Percentiles rank a stretch among this genome's conserved stretches.
These are phyloP conservation scores for Ichneumon xanthorius DNA, from an alignment of 2,888 invertebrate genomes.

Conservation along the genomic window DNA sequence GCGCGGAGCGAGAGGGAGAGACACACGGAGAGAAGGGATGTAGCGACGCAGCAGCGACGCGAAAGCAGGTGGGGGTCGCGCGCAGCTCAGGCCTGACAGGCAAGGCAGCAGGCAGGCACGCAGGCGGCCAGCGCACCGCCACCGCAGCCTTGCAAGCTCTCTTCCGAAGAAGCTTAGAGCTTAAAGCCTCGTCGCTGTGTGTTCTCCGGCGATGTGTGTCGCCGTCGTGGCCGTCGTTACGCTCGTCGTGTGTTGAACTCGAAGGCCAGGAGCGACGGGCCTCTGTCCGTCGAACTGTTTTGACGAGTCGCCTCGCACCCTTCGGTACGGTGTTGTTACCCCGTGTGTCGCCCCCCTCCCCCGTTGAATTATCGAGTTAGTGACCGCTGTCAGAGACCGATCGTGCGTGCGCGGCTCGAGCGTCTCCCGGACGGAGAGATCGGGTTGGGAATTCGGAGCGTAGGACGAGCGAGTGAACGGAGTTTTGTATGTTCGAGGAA, in stretches of 20 bases:
- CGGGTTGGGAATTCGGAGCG: slow-evolving; percentile 20
- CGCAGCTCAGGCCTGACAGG: slow-evolving; percentile 76
- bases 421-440: slow-evolving; percentile 38
- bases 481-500: not conserved
- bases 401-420: slow-evolving; percentile 56
- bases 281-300: not conserved
- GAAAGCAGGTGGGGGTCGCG: slow-evolving; percentile 74
- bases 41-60: slow-evolving; percentile 63
- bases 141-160: slow-evolving; percentile 85
- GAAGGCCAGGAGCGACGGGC: not conserved
- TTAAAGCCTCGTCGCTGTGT: slow-evolving; percentile 83
- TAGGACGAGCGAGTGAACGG: not conserved
- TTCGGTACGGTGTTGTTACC: slow-evolving; percentile 38
- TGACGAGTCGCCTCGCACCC: not conserved
- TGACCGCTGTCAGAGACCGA: slow-evolving; percentile 27
- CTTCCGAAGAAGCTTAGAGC: slow-evolving; percentile 77
- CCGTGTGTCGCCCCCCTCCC: not conserved
- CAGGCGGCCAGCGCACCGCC: slow-evolving; percentile 73
- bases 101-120: slow-evolving; percentile 73
- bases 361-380: slow-evolving; percentile 25
- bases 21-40: slow-evolving; percentile 49
- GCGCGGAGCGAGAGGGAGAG: slow-evolving; percentile 17
- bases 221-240: slow-evolving; percentile 63
- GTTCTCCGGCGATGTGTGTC: slow-evolving; percentile 79
- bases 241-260: slow-evolving; percentile 7